Percentiles rank a stretch among this genome's conserved stretches.
phyloP scores from a whole-genome alignment of 2,113 vertebrate species.

The Myxocyprinus asiaticus region DNA sequence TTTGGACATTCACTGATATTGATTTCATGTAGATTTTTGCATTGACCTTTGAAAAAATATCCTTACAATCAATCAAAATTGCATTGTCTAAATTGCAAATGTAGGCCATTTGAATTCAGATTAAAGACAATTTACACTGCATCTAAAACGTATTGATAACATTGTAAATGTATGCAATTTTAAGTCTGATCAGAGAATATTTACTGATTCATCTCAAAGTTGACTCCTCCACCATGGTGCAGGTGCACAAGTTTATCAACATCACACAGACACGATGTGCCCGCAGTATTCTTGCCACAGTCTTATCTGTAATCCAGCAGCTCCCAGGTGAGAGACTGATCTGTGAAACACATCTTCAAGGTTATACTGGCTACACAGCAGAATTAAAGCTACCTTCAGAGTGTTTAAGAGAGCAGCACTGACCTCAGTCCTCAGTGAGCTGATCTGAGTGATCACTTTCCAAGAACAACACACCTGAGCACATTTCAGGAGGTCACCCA shows the following conservation, averaged over 20 bases:
- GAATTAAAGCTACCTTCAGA: not conserved
- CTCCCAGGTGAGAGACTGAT: conserved; percentile 67
- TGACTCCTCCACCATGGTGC: conserved; percentile 53
- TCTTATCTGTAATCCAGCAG: conserved; percentile 61
- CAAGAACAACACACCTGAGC: conserved; percentile 66
- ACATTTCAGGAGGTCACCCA: conserved; percentile 67
- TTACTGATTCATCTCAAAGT: conserved; percentile 67
- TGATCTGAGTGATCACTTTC: conserved; percentile 64
- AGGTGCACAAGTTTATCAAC: conserved; percentile 68
- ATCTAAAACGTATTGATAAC: not conserved
- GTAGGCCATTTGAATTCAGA: no score
- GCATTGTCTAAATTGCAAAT: no score
- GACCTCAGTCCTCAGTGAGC: conserved; percentile 68
- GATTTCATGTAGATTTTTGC: conserved; percentile 82
- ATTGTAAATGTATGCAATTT: conserved; percentile 12
- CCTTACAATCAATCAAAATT: no score
- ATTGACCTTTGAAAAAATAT: conserved; percentile 64
- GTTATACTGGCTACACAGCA: not conserved
- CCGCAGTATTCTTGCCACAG: conserved; percentile 59
- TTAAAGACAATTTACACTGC: not conserved
- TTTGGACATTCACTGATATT: conserved; percentile 79
- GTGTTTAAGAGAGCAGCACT: conserved; percentile 38
- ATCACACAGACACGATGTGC: conserved; percentile 62
- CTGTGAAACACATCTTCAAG: conserved; percentile 44
- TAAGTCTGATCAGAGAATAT: conserved; percentile 57